A percentile compares a stretch with the other conserved stretches of the same genome.
These are phyloP conservation scores for Gobius niger DNA, from an alignment of 2,113 vertebrate genomes.

Conservation along the genomic window DNA sequence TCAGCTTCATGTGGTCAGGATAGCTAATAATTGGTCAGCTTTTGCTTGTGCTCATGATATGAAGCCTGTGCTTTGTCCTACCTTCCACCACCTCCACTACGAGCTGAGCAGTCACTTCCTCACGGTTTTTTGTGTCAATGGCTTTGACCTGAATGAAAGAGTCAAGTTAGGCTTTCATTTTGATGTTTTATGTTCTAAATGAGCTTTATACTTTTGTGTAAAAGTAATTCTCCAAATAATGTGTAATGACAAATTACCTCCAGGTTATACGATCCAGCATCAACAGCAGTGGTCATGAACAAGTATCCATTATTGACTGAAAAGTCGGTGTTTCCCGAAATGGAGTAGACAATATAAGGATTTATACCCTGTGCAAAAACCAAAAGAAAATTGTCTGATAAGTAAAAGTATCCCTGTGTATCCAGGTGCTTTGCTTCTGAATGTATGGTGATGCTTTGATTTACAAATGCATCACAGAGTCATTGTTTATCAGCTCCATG, in stretches of 20 bases:
- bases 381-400: too few relatives aligned
- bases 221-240: too few relatives aligned
- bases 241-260: constrained; percentile 38
- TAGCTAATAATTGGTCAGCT: background rate
- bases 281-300: constrained; percentile 58
- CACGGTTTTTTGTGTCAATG: constrained; percentile 46
- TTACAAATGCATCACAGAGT: too few relatives aligned
- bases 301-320: constrained; percentile 64
- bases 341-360: constrained; percentile 75
- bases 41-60: background rate
- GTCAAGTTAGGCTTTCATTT: too few relatives aligned
- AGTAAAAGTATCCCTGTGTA: too few relatives aligned
- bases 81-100: constrained; percentile 62
- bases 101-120: constrained; percentile 45
- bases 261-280: constrained; percentile 23
- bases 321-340: constrained; percentile 71
- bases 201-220: too few relatives aligned
- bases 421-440: too few relatives aligned
- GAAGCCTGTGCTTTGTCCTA: constrained; percentile 27
- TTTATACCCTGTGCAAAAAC: constrained; percentile 74
- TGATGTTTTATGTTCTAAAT: background rate
- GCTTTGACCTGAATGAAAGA: constrained; percentile 58
- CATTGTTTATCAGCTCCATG: too few relatives aligned
- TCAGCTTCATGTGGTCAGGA: background rate
- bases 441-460: too few relatives aligned